Evolutionary conservation across 1,140 invertebrate genomes (phyloP).

Genomic region (Galleria mellonella): DNA sequence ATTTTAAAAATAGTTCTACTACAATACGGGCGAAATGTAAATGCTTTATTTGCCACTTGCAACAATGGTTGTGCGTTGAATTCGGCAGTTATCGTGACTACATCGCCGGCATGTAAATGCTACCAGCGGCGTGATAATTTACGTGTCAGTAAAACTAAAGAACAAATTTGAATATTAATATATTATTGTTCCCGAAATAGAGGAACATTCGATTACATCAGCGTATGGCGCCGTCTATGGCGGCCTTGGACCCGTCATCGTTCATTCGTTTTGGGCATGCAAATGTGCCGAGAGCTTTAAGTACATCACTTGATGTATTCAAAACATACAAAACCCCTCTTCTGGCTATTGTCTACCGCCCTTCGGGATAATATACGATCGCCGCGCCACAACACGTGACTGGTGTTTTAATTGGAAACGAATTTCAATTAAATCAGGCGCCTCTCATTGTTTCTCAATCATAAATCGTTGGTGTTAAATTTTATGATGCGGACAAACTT

Average conservation of each 20-base stretch:
- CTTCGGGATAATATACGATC: slow-evolving; percentile 54
- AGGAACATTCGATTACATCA: slow-evolving; percentile 50
- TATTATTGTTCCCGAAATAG: slow-evolving; percentile 35
- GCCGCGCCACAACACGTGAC: slow-evolving; percentile 39
- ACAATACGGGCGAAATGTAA: too few species aligned
- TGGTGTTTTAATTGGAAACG: slow-evolving; percentile 47
- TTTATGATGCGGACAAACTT: too few species aligned
- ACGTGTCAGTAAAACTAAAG: too few species aligned
- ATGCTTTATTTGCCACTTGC: too few species aligned
- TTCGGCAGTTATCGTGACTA: too few species aligned
- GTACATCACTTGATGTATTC: slow-evolving; percentile 29
- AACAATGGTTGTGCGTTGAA: too few species aligned
- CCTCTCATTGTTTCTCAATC: too few species aligned
- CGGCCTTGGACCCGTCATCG: slow-evolving; percentile 21
- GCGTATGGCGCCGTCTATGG: slow-evolving; percentile 24
- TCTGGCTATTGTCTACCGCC: slow-evolving; percentile 59
- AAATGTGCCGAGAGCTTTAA: slow-evolving; percentile 60
- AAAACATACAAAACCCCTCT: slow-evolving; percentile 59
- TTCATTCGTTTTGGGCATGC: slow-evolving; percentile 46
- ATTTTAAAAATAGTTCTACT: too few species aligned
- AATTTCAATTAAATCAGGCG: slow-evolving; percentile 30
- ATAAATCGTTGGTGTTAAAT: too few species aligned
- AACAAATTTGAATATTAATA: slow-evolving; percentile 50
- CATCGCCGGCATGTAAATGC: too few species aligned
- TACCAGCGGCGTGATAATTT: too few species aligned